Conservation (phyloP, 1,140 invertebrate species). For the Drosophila dunni region DNA sequence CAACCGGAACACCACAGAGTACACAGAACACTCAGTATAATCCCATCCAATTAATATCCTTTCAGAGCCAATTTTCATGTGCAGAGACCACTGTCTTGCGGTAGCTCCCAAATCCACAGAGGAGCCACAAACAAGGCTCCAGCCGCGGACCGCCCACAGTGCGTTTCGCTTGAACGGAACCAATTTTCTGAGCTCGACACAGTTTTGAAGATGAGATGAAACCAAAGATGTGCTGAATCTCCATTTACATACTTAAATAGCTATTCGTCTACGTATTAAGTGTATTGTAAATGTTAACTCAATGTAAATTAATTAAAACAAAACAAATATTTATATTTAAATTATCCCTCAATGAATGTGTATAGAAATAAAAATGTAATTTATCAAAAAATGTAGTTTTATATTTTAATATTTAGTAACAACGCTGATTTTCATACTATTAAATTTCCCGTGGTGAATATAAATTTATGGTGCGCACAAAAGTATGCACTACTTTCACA, state of each 20-base stretch:
- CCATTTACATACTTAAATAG: slow-evolving; percentile 23
- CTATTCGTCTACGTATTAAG: slow-evolving; percentile 38
- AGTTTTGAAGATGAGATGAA: slow-evolving; percentile 46
- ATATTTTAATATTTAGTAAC: not conserved
- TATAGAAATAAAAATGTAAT: slow-evolving; percentile 24
- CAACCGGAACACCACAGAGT: not conserved
- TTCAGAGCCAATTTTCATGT: slow-evolving; percentile 83
- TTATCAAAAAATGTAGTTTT: not conserved
- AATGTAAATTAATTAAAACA: slow-evolving; percentile 33
- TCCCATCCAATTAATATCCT: not conserved
- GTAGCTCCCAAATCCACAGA: slow-evolving; percentile 60
- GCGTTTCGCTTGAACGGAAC: slow-evolving; percentile 37
- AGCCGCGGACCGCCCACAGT: slow-evolving; percentile 27
- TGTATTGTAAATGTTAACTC: slow-evolving; percentile 41
- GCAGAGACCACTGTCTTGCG: slow-evolving; percentile 82
- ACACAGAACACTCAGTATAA: not conserved
- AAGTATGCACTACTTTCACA: slow-evolving; percentile 39
- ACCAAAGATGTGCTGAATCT: slow-evolving; percentile 64
- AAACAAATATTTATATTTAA: slow-evolving; percentile 53
- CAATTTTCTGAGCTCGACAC: slow-evolving; percentile 45
- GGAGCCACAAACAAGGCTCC: slow-evolving; percentile 23
- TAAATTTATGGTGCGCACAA: slow-evolving; percentile 18
- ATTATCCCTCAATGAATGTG: slow-evolving; percentile 43
- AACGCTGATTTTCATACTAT: too few relatives aligned
- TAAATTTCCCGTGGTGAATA: not conserved